These are phyloP conservation scores for Ellobius talpinus DNA, from an alignment of 2,113 vertebrate species.

Conservation along the genomic window DNA sequence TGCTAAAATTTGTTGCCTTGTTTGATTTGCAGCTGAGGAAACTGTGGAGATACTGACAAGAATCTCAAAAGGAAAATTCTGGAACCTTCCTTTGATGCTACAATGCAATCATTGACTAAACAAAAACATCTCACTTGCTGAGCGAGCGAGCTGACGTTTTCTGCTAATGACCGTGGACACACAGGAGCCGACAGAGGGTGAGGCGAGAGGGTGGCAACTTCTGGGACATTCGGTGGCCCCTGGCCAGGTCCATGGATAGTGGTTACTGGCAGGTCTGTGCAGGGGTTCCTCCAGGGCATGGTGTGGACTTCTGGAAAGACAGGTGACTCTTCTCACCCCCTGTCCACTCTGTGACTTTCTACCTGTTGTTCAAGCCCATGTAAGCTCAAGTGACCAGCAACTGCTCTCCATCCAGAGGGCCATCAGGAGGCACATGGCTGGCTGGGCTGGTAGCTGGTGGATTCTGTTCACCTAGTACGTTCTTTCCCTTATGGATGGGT, in stretches of 20 bases:
- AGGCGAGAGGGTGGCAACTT: not conserved
- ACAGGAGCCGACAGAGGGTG: not conserved
- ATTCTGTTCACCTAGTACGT: not conserved
- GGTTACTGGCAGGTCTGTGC: not conserved
- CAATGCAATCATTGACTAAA: not conserved
- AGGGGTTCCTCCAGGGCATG: too few species aligned
- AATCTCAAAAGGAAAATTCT: constrained; percentile 66
- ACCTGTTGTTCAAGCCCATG: not conserved
- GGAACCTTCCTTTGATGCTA: constrained; percentile 13
- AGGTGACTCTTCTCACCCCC: not conserved
- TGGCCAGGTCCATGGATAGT: not conserved
- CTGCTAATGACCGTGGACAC: not conserved
- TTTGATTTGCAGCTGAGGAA: constrained; percentile 68
- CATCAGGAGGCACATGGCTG: fast-evolving
- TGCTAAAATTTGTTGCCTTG: constrained; percentile 64
- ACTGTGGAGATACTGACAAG: constrained; percentile 62
- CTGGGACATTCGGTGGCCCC: not conserved
- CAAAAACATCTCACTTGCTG: not conserved
- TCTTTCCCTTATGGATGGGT: not conserved
- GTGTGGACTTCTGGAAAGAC: not conserved
- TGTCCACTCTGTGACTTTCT: not conserved
- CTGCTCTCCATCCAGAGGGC: fast-evolving
- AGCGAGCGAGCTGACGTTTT: not conserved
- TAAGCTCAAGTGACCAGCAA: fast-evolving
- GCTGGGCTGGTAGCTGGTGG: fast-evolving